Base-by-base conservation (phyloP, 1,140 invertebrate species). In the Pseudobourletiella spinata region DNA sequence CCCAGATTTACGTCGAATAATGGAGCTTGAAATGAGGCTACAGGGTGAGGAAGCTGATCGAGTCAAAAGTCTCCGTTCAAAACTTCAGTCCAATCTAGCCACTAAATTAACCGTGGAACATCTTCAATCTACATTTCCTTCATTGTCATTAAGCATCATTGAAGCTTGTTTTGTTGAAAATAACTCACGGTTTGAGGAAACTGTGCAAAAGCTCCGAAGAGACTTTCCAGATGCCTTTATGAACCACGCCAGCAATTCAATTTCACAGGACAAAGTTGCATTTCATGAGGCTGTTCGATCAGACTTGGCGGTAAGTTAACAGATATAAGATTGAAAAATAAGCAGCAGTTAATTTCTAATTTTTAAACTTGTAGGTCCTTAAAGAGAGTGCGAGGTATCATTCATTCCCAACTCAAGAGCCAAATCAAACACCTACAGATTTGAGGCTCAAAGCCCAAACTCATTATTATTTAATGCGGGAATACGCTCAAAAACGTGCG, bases 1-100 rank as follows among this genome's bases (percentile, higher is more conserved):
- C n/a, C 60, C 60, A 2, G 29, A 59, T 25, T 32, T 62, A 22
- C 2, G 24, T 2, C 18, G 58, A 26, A 57, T 63, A 1, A 63
- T 59, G 20, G 56, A 57, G 0, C 20, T 63, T 14, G 61, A 63
- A 30, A 43, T 56, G 0, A 48, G 26, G 35, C n/a, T 58, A 15
- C 6, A 57, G 16, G 55, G 39, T 18, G n/a, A 43, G 42, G 30
- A 48, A 25, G 46, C 46, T 20, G 4, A 15, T 4, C 15, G 29
- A 22, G 39, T 57, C n/a, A 6, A 57, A 22, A 14, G 15, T 18
- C 6, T 46, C 4, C 20, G 43, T 24, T 24, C 35, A 25, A 16
- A 58, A 51, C 42, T 58, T 18, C 61, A 29, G 16, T 15, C 24
- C 0, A 51, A 25, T 4, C 54, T 58, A 3, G 61, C 61, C 1